phyloP scores from a whole-genome alignment of 1,140 invertebrate species.

The Oedothorax gibbosus region DNA sequence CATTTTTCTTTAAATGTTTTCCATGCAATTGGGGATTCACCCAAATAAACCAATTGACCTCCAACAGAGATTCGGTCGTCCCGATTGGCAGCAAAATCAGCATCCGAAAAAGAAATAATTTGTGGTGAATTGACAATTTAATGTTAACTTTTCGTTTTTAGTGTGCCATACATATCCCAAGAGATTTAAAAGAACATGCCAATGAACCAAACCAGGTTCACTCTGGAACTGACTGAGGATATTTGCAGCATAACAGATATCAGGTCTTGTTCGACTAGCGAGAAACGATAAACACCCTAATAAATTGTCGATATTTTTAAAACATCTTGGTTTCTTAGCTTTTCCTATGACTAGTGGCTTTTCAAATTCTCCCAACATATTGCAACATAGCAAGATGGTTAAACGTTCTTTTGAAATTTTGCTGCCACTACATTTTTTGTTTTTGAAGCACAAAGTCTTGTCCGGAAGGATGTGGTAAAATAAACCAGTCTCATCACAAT shows the following conservation, averaged over 20 bases:
- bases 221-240: slow-evolving; percentile 5
- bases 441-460: no score
- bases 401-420: no score
- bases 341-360: no score
- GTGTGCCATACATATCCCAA: slow-evolving; percentile 4
- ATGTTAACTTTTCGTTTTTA: not conserved
- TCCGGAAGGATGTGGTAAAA: no score
- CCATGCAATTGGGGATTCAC: slow-evolving; percentile 64
- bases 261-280: not conserved
- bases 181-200: not conserved
- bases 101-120: slow-evolving; percentile 8
- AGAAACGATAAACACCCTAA: not conserved
- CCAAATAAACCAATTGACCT: slow-evolving; percentile 48
- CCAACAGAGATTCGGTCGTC: slow-evolving; percentile 59
- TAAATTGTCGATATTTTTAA: no score
- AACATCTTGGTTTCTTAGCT: no score
- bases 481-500: no score
- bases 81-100: slow-evolving; percentile 44
- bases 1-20: slow-evolving; percentile 64
- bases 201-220: slow-evolving; percentile 23
- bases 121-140: not conserved
- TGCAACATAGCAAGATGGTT: no score
- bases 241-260: slow-evolving; percentile 12
- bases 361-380: no score
- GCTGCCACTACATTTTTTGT: no score